A percentile compares a stretch with the other conserved stretches of the same genome.
Conservation (phyloP, 2,797 vertebrate species). For the Brachyrhaphis roseni region DNA sequence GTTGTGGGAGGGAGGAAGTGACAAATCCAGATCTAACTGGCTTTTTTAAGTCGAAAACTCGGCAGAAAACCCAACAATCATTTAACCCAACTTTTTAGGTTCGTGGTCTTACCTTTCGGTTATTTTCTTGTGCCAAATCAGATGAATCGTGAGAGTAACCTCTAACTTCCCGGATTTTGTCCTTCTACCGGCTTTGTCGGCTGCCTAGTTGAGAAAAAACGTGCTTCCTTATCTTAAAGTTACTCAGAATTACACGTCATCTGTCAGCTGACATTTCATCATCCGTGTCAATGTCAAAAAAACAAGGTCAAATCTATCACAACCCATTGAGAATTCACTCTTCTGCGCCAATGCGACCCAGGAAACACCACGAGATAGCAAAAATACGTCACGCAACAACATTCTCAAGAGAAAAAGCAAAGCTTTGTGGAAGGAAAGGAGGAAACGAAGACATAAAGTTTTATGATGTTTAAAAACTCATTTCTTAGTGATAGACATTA, state of each 20-base stretch:
- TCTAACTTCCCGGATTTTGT: not conserved
- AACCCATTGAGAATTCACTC: not conserved
- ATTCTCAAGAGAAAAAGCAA: not conserved
- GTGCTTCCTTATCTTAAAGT: constrained; percentile 15
- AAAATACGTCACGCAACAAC: not conserved
- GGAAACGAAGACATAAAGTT: not conserved
- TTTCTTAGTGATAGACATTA: no score
- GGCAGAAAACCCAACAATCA: rapidly evolving
- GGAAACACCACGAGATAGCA: not conserved
- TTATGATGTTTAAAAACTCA: no score
- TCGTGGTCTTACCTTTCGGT: constrained; percentile 32
- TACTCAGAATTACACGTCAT: constrained; percentile 36
- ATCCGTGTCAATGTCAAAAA: constrained; percentile 1
- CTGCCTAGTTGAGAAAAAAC: not conserved
- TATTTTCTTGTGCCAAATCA: not conserved
- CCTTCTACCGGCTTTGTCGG: not conserved
- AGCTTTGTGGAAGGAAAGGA: not conserved
- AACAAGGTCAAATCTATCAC: not conserved
- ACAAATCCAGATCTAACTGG: not conserved
- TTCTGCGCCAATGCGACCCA: not conserved
- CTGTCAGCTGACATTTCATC: constrained; percentile 64
- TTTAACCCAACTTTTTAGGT: rapidly evolving
- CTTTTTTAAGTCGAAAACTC: not conserved
- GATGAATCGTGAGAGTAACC: not conserved
- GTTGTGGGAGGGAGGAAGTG: constrained; percentile 14